Evolutionary conservation across 2,113 vertebrate genomes (phyloP), one percentile per base, ranked within the genome.

Genomic region (Telmatochromis brachygnathus): DNA sequence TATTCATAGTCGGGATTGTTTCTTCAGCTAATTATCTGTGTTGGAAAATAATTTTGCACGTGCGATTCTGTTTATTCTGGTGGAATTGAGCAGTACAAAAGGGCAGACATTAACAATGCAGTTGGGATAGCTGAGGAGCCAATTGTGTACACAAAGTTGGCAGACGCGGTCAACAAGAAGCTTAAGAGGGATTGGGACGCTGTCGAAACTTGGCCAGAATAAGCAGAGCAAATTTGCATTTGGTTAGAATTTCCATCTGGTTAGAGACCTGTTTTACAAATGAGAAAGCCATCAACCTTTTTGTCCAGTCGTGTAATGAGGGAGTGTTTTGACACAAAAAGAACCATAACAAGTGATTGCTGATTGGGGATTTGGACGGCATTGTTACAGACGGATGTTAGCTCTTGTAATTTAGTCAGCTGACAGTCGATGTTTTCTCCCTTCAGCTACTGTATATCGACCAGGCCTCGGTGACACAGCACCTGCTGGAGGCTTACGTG

Each of bases 1-100:
- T 95, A 96, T 96, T 96, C 95, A 95, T 93, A 88, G 91, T 85
- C 54, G 19, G 92, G 91, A 95, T 95, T 95, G 94, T 95, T 95
- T 95, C 93, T 94, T 84, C 79, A 5, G 90, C 92, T 96, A 96
- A 97, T 97, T 96, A 96, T 94, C 93, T 91, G 93, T 81, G 87
- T 92, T 89, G 73, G 91, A 89, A 94, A 91, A 96, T 94, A 89
- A 94, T 95, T 95, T 95, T 94, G 93, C 90, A 94, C 89, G 56
- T 92, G 93, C 82, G 81, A 95, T 89, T 93, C 93, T 94, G 94
- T 94, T 95, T 96, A 91, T 96, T 96, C 91, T 88, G 17, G 75
- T 80, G 89, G 95, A 96, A 93, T 93, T 88, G 94, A 96, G 88
- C 92, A 35, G 88, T 91, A 90, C 93, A 94, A 94, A 94, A 95